Percentiles rank a stretch among this genome's conserved stretches.
Conservation (phyloP, 2,113 vertebrate genomes). For the Turnix velox region DNA sequence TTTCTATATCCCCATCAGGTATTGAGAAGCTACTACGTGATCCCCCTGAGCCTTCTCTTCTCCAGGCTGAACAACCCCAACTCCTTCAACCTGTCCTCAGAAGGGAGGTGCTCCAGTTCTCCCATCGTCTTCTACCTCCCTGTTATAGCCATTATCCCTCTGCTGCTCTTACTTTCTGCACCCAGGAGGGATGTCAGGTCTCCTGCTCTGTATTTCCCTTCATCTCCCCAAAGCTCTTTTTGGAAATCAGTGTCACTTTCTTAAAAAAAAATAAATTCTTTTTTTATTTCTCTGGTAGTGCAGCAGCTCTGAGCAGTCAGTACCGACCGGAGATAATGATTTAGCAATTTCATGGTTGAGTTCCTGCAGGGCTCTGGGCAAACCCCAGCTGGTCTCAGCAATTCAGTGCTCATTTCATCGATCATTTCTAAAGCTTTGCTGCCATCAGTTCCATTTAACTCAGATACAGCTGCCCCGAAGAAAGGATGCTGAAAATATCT, state of each 20-base stretch:
- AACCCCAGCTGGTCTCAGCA: neutral
- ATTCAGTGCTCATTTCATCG: neutral
- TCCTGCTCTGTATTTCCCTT: neutral
- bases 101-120: no score
- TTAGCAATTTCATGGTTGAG: neutral
- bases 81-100: no score
- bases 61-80: no score
- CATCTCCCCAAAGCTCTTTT: neutral
- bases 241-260: neutral
- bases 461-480: neutral
- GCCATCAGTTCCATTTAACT: neutral
- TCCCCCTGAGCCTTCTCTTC: no score
- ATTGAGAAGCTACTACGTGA: no score
- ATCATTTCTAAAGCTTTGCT: neutral
- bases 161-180: neutral
- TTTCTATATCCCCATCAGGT: no score
- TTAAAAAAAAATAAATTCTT: no score
- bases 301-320: neutral
- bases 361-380: neutral
- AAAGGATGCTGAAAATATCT: neutral
- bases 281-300: neutral
- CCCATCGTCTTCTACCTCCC: no score
- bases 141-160: accelerated
- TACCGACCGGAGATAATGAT: neutral
- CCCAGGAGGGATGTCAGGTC: neutral